Evolutionary conservation across 2,797 vertebrate species (phyloP).

Genomic region (Picus viridis): DNA sequence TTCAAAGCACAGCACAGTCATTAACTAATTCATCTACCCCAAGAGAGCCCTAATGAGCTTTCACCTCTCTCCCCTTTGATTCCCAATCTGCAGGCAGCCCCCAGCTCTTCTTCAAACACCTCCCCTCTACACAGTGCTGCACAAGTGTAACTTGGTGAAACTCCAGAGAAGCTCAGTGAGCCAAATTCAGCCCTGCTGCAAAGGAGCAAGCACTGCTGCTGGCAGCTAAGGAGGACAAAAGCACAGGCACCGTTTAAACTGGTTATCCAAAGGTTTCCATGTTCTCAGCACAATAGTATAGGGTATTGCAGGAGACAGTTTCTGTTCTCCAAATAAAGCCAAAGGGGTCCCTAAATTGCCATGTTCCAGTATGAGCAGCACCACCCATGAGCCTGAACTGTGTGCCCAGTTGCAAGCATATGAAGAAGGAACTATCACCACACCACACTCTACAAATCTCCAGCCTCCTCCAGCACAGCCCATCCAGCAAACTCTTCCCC

Average conservation of each 20-base stretch:
- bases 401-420: rapidly evolving
- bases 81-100: constrained; percentile 18
- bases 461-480: not conserved
- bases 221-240: not conserved
- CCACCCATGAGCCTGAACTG: not conserved
- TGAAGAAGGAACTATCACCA: not conserved
- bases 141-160: not conserved
- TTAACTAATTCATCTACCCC: constrained; percentile 65
- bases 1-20: constrained; percentile 65
- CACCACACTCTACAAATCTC: not conserved
- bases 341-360: not conserved
- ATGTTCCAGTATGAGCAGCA: rapidly evolving
- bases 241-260: not conserved
- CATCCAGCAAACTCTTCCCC: not conserved
- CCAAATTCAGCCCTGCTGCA: constrained; percentile 12
- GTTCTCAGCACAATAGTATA: rapidly evolving
- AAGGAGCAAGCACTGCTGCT: not conserved
- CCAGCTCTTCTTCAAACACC: not conserved
- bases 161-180: not conserved
- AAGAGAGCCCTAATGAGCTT: constrained; percentile 55
- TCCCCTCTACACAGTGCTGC: not conserved
- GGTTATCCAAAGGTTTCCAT: not conserved
- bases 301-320: not conserved
- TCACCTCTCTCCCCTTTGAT: constrained; percentile 54
- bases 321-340: not conserved